These are phyloP conservation scores for Cynaeus angustus DNA, from an alignment of 2,888 invertebrate species.

Conservation along the genomic window DNA sequence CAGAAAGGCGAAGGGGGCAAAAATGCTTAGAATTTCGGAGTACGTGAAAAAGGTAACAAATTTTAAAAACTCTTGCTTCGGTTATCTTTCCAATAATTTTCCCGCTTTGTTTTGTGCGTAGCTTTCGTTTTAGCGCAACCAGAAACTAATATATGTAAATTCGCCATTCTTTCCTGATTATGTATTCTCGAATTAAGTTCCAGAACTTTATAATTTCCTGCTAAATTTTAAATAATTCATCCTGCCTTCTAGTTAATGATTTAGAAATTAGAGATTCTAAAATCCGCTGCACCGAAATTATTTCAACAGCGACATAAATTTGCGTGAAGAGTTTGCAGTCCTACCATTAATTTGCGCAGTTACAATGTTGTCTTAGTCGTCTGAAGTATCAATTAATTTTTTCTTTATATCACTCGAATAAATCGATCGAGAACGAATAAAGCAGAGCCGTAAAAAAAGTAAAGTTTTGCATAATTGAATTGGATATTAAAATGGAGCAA, in stretches of 20 bases:
- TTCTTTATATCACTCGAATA: conserved; percentile 7
- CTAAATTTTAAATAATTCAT: conserved; percentile 48
- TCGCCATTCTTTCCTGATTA: conserved; percentile 35
- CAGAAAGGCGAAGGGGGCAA: too few species aligned
- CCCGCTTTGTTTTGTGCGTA: too few species aligned
- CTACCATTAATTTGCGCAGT: conserved; percentile 37
- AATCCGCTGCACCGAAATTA: conserved; percentile 26
- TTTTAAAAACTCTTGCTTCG: too few species aligned
- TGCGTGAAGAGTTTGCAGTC: conserved; percentile 27
- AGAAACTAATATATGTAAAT: conserved; percentile 42
- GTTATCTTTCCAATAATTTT: too few species aligned
- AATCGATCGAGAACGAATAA: conserved; percentile 11
- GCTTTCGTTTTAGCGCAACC: background rate
- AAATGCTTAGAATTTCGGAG: too few species aligned
- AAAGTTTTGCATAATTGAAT: conserved; percentile 15
- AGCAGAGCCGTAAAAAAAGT: too few species aligned
- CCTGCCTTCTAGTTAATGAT: conserved; percentile 39
- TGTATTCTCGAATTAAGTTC: conserved; percentile 40
- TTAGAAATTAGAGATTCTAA: conserved; percentile 48
- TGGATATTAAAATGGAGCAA: background rate
- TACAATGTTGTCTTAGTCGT: conserved; percentile 20
- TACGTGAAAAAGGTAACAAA: too few species aligned
- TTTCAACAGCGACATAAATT: conserved; percentile 30
- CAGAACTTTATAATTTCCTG: conserved; percentile 44
- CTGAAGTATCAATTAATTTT: conserved; percentile 37